Conservation (phyloP, 2,888 invertebrate genomes). For the Agrotis ipsilon region DNA sequence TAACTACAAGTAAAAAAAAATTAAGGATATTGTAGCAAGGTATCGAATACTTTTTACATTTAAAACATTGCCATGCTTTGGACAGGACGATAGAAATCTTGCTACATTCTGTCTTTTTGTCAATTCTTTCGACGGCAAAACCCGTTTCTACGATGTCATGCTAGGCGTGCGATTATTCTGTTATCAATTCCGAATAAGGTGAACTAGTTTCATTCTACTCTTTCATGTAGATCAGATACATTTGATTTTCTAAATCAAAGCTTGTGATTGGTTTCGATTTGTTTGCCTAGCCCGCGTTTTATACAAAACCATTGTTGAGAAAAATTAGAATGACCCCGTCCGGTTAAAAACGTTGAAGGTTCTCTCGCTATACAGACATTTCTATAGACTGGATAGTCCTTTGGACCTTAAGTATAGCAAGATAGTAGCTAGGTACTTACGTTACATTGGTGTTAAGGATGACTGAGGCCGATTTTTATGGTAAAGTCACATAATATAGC, state of each 20-base stretch:
- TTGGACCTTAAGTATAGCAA: no score
- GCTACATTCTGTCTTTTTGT: no score
- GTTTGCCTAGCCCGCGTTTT: slow-evolving; percentile 35
- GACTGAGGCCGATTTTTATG: neutral
- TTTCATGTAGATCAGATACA: slow-evolving; percentile 11
- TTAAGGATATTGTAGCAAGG: no score
- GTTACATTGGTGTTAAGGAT: no score
- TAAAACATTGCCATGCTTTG: no score
- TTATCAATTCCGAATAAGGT: neutral
- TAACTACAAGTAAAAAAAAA: neutral
- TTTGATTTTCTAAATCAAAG: slow-evolving; percentile 21
- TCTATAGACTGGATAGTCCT: neutral
- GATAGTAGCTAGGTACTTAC: no score
- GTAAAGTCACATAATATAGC: no score
- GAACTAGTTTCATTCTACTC: neutral
- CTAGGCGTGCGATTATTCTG: neutral
- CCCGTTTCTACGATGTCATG: no score
- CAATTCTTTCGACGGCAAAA: no score
- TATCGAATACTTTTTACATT: no score
- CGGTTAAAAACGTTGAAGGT: slow-evolving; percentile 27
- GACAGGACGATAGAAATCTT: no score
- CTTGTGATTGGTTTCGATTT: slow-evolving; percentile 22
- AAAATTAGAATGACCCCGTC: slow-evolving; percentile 43
- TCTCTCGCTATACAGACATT: slow-evolving; percentile 18
- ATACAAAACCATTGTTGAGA: slow-evolving; percentile 47